phyloP scores from a whole-genome alignment of 2,888 invertebrate genomes.

The Synanthedon andrenaeformis region DNA sequence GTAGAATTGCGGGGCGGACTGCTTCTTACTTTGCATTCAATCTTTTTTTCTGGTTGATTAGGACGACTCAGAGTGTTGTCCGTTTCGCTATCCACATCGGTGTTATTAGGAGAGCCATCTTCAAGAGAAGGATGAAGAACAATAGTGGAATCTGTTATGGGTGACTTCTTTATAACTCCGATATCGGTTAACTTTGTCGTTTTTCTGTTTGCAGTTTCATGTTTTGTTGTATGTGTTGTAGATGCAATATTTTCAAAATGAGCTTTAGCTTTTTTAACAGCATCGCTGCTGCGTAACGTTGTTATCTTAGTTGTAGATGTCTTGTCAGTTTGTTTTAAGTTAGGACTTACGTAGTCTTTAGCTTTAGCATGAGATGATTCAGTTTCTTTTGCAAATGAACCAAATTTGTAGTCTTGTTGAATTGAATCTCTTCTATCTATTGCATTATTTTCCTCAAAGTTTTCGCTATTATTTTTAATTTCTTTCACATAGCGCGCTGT shows the following conservation, averaged over 20 bases:
- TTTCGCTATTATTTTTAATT: slow-evolving; percentile 39
- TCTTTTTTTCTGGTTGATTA: slow-evolving; percentile 10
- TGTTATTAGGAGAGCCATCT: slow-evolving; percentile 22
- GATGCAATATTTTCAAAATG: slow-evolving; percentile 76
- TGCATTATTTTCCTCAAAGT: slow-evolving; percentile 16
- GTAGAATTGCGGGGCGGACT: slow-evolving; percentile 28
- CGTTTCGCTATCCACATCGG: slow-evolving; percentile 28
- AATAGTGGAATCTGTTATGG: slow-evolving; percentile 31
- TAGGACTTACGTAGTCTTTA: slow-evolving; percentile 26
- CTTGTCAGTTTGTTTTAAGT: slow-evolving; percentile 28
- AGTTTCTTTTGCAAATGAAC: slow-evolving; percentile 28
- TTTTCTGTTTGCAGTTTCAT: slow-evolving; percentile 16
- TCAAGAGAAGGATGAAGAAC: slow-evolving; percentile 29
- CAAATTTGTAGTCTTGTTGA: slow-evolving; percentile 16
- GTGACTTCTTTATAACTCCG: slow-evolving; percentile 47
- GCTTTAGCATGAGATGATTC: slow-evolving; percentile 30
- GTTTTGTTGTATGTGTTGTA: slow-evolving; percentile 34
- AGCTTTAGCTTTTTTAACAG: slow-evolving; percentile 78
- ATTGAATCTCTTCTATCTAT: slow-evolving; percentile 12
- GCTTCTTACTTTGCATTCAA: slow-evolving; percentile 24
- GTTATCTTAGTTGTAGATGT: slow-evolving; percentile 44
- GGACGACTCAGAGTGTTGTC: slow-evolving; percentile 16
- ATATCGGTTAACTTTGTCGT: slow-evolving; percentile 62
- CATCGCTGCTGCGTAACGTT: slow-evolving; percentile 70
- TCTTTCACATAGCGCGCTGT: slow-evolving; percentile 58